Evolutionary conservation across 2,888 invertebrate species (phyloP), one percentile per base, ranked within the genome.

Genomic region (Eudasyphora cyanicolor): DNA sequence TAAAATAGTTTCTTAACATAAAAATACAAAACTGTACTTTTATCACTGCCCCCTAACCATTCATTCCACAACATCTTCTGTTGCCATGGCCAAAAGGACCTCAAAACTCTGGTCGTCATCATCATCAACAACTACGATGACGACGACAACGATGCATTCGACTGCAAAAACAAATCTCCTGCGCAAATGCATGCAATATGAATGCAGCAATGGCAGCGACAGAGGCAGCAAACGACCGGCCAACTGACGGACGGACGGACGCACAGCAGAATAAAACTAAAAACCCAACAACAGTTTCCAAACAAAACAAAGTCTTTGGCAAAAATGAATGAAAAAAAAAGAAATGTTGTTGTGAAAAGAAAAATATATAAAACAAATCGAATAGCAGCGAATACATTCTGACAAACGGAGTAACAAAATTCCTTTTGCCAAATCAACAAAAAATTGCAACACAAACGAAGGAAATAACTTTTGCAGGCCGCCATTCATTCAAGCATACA

Each of bases 171-270:
- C 82, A 84, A 82, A 82, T 79, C 71, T 84, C 75, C 84, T 84
- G 84, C 82, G 84, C 84, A 84, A 82, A 82, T 85, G 85, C 85
- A 85, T 82, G 77, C 82, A 84, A 79, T 79, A 77, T 77, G 84
- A 84, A 74, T 84, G 84, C 84, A 84, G 42, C 79, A 82, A 77
- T 64, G 69, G 76, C 74, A 76, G 78, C 69, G 73, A 38, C 24
- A 32, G 45, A 42, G 24, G 17, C 19, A 73, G 10, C 49, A 74
- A 64, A n/a, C n/a, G n/a, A 4, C 6, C 57, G 24, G 7, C 38
- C 29, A 12, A 35, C 35, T 35, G 10, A 14, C 38, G 19, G 17
- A 67, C 17, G 19, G 38, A n/a, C 69, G 27, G n/a, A 21, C 51
- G 19, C 67, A 67, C 27, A 57, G 14, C 54, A 54, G 38, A 67